Percentiles rank a stretch among this genome's conserved stretches.
Conservation (phyloP, 2,888 invertebrate species). For the Lasioglossum villosulum region DNA sequence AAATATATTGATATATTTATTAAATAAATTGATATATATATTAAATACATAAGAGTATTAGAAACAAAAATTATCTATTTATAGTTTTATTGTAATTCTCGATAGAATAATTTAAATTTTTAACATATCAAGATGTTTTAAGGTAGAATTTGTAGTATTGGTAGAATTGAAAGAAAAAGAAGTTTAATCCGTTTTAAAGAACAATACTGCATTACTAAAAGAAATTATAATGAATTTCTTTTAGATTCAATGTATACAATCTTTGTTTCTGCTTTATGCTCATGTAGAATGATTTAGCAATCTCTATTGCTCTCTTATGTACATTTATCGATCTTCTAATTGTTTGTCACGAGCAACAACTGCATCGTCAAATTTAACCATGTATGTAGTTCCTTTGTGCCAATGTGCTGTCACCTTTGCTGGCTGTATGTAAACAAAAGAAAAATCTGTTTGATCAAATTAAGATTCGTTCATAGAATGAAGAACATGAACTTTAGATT, state of each 20-base stretch:
- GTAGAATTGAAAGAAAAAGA: background rate
- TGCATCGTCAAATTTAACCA: constrained; percentile 98
- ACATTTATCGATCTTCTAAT: constrained; percentile 92
- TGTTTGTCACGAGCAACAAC: constrained; percentile 96
- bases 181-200: background rate
- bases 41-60: no score
- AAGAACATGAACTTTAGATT: background rate
- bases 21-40: no score
- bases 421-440: constrained; percentile 87
- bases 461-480: background rate
- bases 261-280: background rate
- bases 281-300: background rate
- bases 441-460: background rate
- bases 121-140: background rate
- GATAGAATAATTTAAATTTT: background rate
- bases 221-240: background rate
- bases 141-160: background rate
- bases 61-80: background rate
- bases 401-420: constrained; percentile 99
- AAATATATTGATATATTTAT: no score
- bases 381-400: constrained; percentile 99
- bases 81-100: background rate
- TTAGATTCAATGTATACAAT: background rate
- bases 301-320: background rate
- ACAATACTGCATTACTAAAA: background rate